phyloP scores from a whole-genome alignment of 2,113 vertebrate genomes.

The Columba janthina region DNA sequence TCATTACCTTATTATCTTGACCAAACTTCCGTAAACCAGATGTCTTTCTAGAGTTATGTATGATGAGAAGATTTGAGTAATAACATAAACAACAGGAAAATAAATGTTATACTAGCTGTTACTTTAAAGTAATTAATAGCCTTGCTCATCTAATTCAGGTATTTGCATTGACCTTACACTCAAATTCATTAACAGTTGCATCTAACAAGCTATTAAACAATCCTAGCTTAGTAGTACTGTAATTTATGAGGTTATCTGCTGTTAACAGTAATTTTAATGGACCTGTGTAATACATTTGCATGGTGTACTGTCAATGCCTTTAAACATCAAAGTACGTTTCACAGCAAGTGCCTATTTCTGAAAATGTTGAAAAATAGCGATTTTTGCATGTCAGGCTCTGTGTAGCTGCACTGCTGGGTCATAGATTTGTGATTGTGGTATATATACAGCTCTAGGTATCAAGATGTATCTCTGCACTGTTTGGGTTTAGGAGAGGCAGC shows the following conservation, averaged over 20 bases:
- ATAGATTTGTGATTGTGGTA: neutral
- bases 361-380: neutral
- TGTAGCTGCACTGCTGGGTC: neutral
- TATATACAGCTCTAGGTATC: neutral
- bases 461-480: neutral
- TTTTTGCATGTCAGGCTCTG: neutral
- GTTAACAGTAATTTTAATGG: neutral
- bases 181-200: neutral
- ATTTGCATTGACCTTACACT: constrained; percentile 28
- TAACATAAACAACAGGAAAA: constrained; percentile 23
- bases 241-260: neutral
- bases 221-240: neutral
- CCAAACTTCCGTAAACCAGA: neutral
- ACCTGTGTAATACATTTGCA: neutral
- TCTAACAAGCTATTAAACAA: constrained; percentile 3
- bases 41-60: neutral
- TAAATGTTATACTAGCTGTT: neutral
- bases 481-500: neutral
- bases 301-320: neutral
- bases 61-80: constrained; percentile 3
- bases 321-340: neutral
- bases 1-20: neutral
- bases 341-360: neutral
- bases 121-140: constrained; percentile 37
- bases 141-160: constrained; percentile 9